Percentiles rank a stretch among this genome's conserved stretches.
phyloP scores from a whole-genome alignment of 2,113 vertebrate genomes.

The Rhodinocichla rosea region DNA sequence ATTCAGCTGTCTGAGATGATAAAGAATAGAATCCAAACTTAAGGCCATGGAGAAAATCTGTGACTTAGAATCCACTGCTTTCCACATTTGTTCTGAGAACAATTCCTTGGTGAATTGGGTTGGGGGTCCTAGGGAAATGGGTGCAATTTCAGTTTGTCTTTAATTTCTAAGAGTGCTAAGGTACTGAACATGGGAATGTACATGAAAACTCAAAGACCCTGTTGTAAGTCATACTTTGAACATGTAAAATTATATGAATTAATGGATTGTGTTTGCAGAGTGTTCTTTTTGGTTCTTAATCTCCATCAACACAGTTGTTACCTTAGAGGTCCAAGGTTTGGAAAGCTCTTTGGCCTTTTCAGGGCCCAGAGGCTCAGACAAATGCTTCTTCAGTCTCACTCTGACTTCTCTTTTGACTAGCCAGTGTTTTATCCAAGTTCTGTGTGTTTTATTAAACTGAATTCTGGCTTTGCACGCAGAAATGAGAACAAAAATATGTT shows the following conservation, averaged over 20 bases:
- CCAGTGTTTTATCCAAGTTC: not conserved
- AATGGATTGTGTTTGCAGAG: not conserved
- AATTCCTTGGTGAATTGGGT: not conserved
- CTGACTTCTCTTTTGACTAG: not conserved
- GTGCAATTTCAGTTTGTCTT: not conserved
- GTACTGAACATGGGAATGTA: not conserved
- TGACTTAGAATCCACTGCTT: not conserved
- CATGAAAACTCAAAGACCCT: not conserved
- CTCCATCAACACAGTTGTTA: not conserved
- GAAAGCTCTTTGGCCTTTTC: not conserved
- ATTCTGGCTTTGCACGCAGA: not conserved
- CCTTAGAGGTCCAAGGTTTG: not conserved
- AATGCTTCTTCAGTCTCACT: not conserved
- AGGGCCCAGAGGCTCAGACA: not conserved
- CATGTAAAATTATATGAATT: not conserved
- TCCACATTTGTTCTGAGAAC: not conserved
- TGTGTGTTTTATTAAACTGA: not conserved
- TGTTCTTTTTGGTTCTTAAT: not conserved
- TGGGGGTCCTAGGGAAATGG: not conserved
- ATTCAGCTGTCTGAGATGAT: not conserved
- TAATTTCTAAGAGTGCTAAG: not conserved
- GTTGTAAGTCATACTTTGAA: not conserved
- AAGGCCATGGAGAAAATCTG: not conserved
- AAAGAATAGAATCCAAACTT: not conserved
- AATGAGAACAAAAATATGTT: not conserved